Evolutionary conservation across 2,113 vertebrate species (phyloP).

Genomic region (Condylura cristata): DNA sequence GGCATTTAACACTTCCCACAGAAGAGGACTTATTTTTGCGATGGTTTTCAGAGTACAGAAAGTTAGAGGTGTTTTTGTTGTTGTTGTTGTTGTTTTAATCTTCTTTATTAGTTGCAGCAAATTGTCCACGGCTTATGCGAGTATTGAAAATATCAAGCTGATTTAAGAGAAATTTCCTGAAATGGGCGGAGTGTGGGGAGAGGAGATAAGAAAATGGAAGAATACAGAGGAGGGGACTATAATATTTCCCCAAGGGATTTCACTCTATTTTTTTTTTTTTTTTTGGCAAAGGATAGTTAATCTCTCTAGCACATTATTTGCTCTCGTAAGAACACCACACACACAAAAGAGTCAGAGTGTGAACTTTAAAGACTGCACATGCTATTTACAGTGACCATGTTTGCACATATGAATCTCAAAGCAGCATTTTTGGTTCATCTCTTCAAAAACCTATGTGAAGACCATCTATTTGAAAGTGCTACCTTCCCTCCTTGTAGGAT

Average conservation of each 20-base stretch:
- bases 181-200: background rate
- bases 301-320: slow-evolving; percentile 59
- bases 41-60: slow-evolving; percentile 80
- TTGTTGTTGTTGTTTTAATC: no score
- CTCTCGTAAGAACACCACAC: slow-evolving; percentile 57
- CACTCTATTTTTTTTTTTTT: background rate
- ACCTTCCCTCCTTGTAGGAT: slow-evolving; percentile 80
- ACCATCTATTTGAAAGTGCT: slow-evolving; percentile 82
- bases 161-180: slow-evolving; percentile 80
- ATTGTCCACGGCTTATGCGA: slow-evolving; percentile 76
- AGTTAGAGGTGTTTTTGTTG: slow-evolving; percentile 74
- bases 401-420: slow-evolving; percentile 71
- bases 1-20: slow-evolving; percentile 70
- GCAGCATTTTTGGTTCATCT: slow-evolving; percentile 67
- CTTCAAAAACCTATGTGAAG: slow-evolving; percentile 81
- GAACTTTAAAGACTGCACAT: background rate
- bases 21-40: slow-evolving; percentile 66
- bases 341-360: background rate
- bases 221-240: background rate
- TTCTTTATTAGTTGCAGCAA: slow-evolving; percentile 83
- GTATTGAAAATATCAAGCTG: slow-evolving; percentile 80
- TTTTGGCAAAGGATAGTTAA: slow-evolving; percentile 24
- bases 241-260: slow-evolving; percentile 58
- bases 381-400: slow-evolving; percentile 78
- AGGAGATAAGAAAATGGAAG: slow-evolving; percentile 70